These are phyloP conservation scores for Drosophila melanica DNA, from an alignment of 1,140 invertebrate genomes.

Conservation along the genomic window DNA sequence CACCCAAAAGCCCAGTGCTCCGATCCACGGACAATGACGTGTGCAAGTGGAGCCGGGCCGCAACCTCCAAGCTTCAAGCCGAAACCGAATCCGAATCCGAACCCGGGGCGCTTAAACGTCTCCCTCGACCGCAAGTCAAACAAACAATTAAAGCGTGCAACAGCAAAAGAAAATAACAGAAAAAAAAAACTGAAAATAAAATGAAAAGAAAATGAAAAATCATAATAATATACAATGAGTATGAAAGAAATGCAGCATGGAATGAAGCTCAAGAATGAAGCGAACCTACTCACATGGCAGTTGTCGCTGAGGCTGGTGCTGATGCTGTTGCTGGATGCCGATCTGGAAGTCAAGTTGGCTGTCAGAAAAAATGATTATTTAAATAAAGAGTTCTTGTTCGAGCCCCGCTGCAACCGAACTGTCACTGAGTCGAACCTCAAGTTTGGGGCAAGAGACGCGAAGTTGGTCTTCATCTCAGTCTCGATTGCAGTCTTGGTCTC, in stretches of 20 bases:
- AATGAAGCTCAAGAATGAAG: conserved; percentile 39
- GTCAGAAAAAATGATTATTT: conserved; percentile 84
- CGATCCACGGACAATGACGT: conserved; percentile 39
- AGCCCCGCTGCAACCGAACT: conserved; percentile 75
- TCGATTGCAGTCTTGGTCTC: neutral
- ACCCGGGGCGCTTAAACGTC: conserved; percentile 46
- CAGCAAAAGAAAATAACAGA: conserved; percentile 11
- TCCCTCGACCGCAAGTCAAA: conserved; percentile 67
- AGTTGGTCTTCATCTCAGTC: neutral
- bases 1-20: conserved; percentile 29
- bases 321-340: conserved; percentile 54
- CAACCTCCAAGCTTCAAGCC: conserved; percentile 16
- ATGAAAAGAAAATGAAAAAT: conserved; percentile 52
- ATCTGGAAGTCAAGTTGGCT: conserved; percentile 84
- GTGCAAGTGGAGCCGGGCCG: conserved; percentile 34
- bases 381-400: conserved; percentile 78
- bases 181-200: conserved; percentile 28
- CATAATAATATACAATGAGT: conserved; percentile 60
- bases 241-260: conserved; percentile 54
- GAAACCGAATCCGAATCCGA: conserved; percentile 13
- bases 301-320: conserved; percentile 9
- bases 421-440: conserved; percentile 60
- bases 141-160: conserved; percentile 79
- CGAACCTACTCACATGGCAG: conserved; percentile 29
- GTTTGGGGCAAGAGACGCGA: conserved; percentile 23